These are phyloP conservation scores for Pecten maximus DNA, from an alignment of 2,888 invertebrate genomes.

Conservation along the genomic window DNA sequence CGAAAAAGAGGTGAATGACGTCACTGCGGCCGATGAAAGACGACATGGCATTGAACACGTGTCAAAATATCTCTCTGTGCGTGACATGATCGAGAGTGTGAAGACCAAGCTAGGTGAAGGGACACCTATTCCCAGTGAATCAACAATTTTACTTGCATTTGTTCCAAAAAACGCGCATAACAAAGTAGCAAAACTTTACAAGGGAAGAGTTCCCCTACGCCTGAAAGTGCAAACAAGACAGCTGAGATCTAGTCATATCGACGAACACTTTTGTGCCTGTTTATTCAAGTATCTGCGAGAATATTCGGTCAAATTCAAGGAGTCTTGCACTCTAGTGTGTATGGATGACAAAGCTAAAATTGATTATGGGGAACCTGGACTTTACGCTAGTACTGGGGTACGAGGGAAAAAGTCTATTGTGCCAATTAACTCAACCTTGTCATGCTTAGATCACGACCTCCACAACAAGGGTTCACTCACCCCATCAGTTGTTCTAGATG, in stretches of 20 bases:
- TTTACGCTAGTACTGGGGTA: constrained; percentile 51
- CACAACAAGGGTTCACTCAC: constrained; percentile 57
- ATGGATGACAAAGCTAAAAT: constrained; percentile 60
- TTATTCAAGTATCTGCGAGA: constrained; percentile 48
- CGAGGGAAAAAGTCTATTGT: constrained; percentile 59
- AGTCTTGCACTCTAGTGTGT: constrained; percentile 45
- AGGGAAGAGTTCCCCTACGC: constrained; percentile 33
- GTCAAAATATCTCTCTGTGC: constrained; percentile 54
- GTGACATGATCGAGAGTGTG: constrained; percentile 53
- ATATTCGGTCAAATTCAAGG: constrained; percentile 40
- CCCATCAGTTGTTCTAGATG: constrained; percentile 57
- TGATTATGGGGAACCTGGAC: constrained; percentile 59
- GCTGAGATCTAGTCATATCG: constrained; percentile 39
- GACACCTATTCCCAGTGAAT: constrained; percentile 55
- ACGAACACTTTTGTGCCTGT: constrained; percentile 47
- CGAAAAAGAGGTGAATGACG: constrained; percentile 45
- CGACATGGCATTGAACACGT: constrained; percentile 55
- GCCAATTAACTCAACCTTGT: background rate
- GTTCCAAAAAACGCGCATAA: constrained; percentile 54
- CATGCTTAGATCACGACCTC: constrained; percentile 60
- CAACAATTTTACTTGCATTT: constrained; percentile 57
- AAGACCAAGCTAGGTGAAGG: constrained; percentile 48
- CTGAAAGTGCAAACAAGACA: constrained; percentile 48
- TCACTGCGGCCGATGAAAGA: constrained; percentile 55
- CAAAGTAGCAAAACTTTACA: constrained; percentile 54